These are phyloP conservation scores for Drosophila eugracilis DNA, from an alignment of 1,140 invertebrate genomes.

Conservation along the genomic window DNA sequence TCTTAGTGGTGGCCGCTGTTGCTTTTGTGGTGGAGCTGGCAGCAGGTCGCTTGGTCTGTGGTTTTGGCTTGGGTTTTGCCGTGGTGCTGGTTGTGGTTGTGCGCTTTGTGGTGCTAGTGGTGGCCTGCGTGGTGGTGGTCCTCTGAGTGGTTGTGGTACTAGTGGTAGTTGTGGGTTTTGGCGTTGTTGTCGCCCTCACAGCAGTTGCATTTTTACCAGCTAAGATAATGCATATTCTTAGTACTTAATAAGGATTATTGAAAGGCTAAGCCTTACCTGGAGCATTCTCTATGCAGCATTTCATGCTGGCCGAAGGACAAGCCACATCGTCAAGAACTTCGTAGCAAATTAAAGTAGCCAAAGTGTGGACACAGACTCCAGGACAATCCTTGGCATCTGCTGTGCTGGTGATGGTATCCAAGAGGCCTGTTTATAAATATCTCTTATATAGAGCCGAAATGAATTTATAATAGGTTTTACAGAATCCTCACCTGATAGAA, in stretches of 20 bases:
- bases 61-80: slow-evolving; percentile 74
- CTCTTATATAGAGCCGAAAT: not conserved
- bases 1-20: slow-evolving; percentile 73
- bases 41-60: slow-evolving; percentile 70
- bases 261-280: slow-evolving; percentile 80
- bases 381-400: slow-evolving; percentile 93
- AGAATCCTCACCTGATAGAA: slow-evolving; percentile 88
- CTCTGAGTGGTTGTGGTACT: slow-evolving; percentile 84
- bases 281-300: slow-evolving; percentile 91
- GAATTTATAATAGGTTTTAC: too few species aligned
- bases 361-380: slow-evolving; percentile 92
- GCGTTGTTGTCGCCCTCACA: slow-evolving; percentile 46
- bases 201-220: slow-evolving; percentile 65
- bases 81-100: slow-evolving; percentile 79
- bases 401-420: slow-evolving; percentile 93
- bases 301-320: slow-evolving; percentile 91
- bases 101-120: slow-evolving; percentile 75
- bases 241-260: not conserved
- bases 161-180: slow-evolving; percentile 62
- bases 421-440: slow-evolving; percentile 86
- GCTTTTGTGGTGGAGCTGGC: slow-evolving; percentile 83
- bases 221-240: not conserved
- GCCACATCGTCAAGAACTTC: slow-evolving; percentile 92
- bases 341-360: slow-evolving; percentile 93
- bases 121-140: slow-evolving; percentile 68